A percentile compares a stretch with the other conserved stretches of the same genome.
These are phyloP conservation scores for Dendrolimus houi DNA, from an alignment of 2,888 invertebrate species.

Conservation along the genomic window DNA sequence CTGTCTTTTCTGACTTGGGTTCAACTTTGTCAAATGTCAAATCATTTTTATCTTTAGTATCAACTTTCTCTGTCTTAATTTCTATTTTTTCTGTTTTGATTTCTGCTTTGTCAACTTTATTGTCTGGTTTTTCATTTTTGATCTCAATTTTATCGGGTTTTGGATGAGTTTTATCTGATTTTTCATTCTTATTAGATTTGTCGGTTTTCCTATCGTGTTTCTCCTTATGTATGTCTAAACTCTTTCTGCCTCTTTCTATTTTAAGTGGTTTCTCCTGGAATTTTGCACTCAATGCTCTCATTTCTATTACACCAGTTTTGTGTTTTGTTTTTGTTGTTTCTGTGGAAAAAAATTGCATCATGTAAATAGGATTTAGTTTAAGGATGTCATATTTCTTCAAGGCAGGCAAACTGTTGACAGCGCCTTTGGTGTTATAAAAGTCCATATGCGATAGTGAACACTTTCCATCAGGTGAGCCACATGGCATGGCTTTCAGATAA, in stretches of 20 bases:
- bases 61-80: constrained; percentile 16
- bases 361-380: no score
- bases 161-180: constrained; percentile 21
- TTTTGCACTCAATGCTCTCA: constrained; percentile 64
- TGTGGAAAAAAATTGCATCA: constrained; percentile 22
- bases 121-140: constrained; percentile 19
- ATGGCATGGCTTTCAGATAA: no score
- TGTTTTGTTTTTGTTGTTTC: constrained; percentile 56
- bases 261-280: constrained; percentile 56
- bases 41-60: constrained; percentile 16
- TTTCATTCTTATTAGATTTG: constrained; percentile 30
- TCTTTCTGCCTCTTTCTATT: constrained; percentile 45
- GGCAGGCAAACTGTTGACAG: no score
- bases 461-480: no score
- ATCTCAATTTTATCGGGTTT: constrained; percentile 20
- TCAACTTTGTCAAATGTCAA: constrained; percentile 9
- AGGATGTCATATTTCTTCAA: neutral
- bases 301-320: constrained; percentile 66
- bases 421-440: no score
- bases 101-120: constrained; percentile 12
- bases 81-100: constrained; percentile 22
- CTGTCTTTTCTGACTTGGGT: constrained; percentile 10
- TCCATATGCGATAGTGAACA: no score
- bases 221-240: constrained; percentile 40
- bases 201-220: constrained; percentile 45